Base-by-base conservation (phyloP, 2,113 vertebrate genomes). In the Bostrychus sinensis region DNA sequence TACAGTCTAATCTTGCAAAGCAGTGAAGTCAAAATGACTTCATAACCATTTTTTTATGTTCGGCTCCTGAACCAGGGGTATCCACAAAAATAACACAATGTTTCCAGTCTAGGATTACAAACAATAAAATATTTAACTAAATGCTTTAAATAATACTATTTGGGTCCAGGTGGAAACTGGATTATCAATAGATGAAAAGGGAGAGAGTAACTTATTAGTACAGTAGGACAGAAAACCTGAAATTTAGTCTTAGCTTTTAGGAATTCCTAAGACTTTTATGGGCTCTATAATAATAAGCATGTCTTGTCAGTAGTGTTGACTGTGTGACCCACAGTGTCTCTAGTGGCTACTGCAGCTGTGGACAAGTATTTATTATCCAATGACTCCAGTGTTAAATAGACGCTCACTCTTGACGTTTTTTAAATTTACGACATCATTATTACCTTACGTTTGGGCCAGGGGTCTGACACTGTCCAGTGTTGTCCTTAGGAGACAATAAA, bases 1-100 rank as follows among this genome's bases (percentile, higher is more conserved):
- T 38, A 9, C 4, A 38, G 2, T 55, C 43, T 41, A 70, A 76
- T 81, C 42, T 55, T 30, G 4, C 43, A 26, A 20, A 67, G 50
- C 66, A 26, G 3, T 3, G 36, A 25, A 1, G 60, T 45, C 56
- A 37, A 66, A 66, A 67, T 41, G 65, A 55, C 57, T 41, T 30
- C 3, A 0, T 61, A 12, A 75, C 73, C 64, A 61, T 12, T 34
- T 65, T 62, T 46, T 45, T n/a, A 62, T 43, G 23, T 16, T 42
- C 13, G 56, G 70, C 43, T 48, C 69, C 19, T 12, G 9, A 48
- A 50, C 28, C 26, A 28, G 48, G 16, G 19, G 17, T 16, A 62
- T 59, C 58, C 62, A 86, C 45, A n/a, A n/a, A n/a, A n/a, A n/a
- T n/a, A n/a, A n/a, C n/a, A n/a, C n/a, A n/a, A n/a, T n/a, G n/a